Conservation (phyloP, 2,888 invertebrate genomes). For the Monopis laevigella region DNA sequence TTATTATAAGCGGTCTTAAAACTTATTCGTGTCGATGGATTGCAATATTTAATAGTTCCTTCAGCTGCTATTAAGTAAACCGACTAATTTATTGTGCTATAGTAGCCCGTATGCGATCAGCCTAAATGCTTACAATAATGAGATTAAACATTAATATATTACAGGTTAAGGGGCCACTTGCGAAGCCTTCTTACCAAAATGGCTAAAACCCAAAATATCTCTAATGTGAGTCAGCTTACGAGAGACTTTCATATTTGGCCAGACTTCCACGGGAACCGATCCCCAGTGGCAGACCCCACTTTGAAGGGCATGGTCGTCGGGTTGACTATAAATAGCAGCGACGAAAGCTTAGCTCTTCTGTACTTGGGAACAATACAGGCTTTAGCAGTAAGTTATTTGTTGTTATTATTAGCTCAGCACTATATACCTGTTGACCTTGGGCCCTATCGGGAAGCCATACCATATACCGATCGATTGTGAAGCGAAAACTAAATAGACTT, state of each 20-base stretch:
- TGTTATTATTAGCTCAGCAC: no score
- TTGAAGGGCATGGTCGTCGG: constrained; percentile 88
- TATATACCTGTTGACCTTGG: no score
- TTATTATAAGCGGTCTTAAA: no score
- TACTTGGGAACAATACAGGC: constrained; percentile 93
- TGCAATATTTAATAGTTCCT: no score
- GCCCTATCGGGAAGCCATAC: no score
- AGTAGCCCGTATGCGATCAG: no score
- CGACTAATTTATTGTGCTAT: no score
- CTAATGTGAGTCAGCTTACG: constrained; percentile 73
- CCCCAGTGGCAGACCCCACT: constrained; percentile 87
- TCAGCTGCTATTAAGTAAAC: no score
- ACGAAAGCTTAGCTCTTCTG: constrained; percentile 79
- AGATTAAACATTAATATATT: constrained; percentile 29
- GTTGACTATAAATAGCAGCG: constrained; percentile 75
- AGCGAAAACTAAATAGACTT: no score
- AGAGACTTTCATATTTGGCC: constrained; percentile 91
- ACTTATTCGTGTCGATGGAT: no score
- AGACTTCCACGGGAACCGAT: constrained; percentile 96
- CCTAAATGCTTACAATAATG: no score
- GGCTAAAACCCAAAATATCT: constrained; percentile 56
- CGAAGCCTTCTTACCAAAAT: constrained; percentile 69
- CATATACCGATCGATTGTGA: no score
- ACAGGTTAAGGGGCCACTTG: constrained; percentile 76
- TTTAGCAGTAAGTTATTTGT: constrained; percentile 80